Conservation (phyloP, 2,113 vertebrate species). For the Typhlomys cinereus region DNA sequence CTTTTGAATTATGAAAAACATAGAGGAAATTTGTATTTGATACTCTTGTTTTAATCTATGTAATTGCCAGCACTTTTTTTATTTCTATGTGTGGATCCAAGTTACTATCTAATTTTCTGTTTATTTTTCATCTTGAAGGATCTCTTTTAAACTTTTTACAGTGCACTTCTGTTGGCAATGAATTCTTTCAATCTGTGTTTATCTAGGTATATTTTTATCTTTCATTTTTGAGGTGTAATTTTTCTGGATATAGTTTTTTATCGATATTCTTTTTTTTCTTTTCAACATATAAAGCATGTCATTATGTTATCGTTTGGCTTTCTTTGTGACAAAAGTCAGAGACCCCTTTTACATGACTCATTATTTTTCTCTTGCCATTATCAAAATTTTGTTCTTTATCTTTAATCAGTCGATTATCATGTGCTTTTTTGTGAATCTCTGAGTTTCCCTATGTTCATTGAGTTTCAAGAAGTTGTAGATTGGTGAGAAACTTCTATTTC, state of each 20-base stretch:
- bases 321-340: slow-evolving; percentile 1
- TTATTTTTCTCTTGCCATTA: slow-evolving; percentile 31
- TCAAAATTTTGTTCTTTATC: slow-evolving; percentile 4
- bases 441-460: background rate
- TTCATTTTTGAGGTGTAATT: slow-evolving; percentile 25
- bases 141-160: slow-evolving; percentile 15
- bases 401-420: slow-evolving; percentile 6
- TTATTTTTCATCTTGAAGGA: slow-evolving; percentile 29
- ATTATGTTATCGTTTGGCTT: background rate
- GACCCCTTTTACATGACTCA: background rate
- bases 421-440: background rate
- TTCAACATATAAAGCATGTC: background rate
- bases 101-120: background rate
- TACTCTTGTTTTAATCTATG: slow-evolving; percentile 6
- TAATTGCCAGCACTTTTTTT: slow-evolving; percentile 1
- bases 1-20: slow-evolving; percentile 18
- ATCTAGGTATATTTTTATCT: slow-evolving; percentile 3
- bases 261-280: background rate
- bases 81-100: slow-evolving; percentile 19
- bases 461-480: background rate
- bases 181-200: slow-evolving; percentile 36
- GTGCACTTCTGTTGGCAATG: background rate
- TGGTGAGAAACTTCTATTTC: background rate
- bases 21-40: background rate
- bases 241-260: slow-evolving; percentile 18